Conservation (phyloP, 2,797 vertebrate species). For the Arctocebus calabarensis region DNA sequence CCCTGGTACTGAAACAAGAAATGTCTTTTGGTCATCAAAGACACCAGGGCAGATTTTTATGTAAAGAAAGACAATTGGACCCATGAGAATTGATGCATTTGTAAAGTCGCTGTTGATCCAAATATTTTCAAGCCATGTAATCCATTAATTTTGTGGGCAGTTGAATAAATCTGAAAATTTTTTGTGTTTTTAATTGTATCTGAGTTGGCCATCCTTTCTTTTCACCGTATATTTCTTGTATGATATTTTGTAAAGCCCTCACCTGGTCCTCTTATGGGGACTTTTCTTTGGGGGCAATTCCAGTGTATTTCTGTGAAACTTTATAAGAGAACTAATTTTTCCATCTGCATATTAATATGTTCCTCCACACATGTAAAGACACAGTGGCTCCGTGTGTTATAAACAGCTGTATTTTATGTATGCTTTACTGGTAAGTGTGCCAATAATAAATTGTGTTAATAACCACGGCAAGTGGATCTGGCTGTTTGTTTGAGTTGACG, state of each 20-base stretch:
- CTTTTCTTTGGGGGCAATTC: slow-evolving; percentile 84
- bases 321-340: slow-evolving; percentile 97
- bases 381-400: slow-evolving; percentile 97
- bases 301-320: slow-evolving; percentile 98
- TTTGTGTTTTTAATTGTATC: slow-evolving; percentile 90
- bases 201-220: slow-evolving; percentile 89
- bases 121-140: slow-evolving; percentile 93
- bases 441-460: slow-evolving; percentile 99
- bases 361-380: slow-evolving; percentile 95
- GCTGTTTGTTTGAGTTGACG: not conserved
- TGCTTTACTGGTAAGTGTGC: slow-evolving; percentile 99
- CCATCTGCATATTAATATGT: slow-evolving; percentile 97
- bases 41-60: slow-evolving; percentile 86
- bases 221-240: slow-evolving; percentile 93
- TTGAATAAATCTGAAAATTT: slow-evolving; percentile 91
- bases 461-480: slow-evolving; percentile 79
- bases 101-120: slow-evolving; percentile 90
- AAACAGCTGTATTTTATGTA: slow-evolving; percentile 99
- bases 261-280: slow-evolving; percentile 84
- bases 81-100: slow-evolving; percentile 87
- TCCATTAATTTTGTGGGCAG: slow-evolving; percentile 93
- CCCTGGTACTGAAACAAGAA: slow-evolving; percentile 87
- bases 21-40: slow-evolving; percentile 87
- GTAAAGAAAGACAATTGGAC: slow-evolving; percentile 86
- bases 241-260: slow-evolving; percentile 92